Percentiles rank a stretch among this genome's conserved stretches.
Evolutionary conservation across 2,888 invertebrate genomes (phyloP).

Genomic region (Phragmatobia fuliginosa): DNA sequence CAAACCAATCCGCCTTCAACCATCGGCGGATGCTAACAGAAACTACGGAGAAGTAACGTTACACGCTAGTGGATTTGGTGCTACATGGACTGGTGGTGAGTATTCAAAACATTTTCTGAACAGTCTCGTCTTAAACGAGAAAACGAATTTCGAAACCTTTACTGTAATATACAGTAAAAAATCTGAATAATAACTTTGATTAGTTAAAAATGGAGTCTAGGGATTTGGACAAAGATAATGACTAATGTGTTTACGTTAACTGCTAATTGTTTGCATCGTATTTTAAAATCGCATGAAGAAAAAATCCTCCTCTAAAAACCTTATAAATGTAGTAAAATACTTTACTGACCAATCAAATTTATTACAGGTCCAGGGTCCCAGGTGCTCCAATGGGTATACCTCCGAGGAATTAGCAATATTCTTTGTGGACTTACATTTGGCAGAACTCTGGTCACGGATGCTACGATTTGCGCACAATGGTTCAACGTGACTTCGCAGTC

Average conservation of each 20-base stretch:
- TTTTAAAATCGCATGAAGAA: no score
- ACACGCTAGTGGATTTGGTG: constrained; percentile 75
- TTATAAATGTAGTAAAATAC: no score
- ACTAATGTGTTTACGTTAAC: no score
- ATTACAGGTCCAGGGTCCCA: constrained; percentile 60
- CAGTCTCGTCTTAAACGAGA: neutral
- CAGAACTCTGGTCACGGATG: constrained; percentile 57
- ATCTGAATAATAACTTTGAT: no score
- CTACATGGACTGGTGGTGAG: constrained; percentile 73
- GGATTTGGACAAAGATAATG: no score
- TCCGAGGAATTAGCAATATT: constrained; percentile 64
- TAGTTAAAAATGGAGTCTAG: no score
- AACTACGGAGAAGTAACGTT: constrained; percentile 61
- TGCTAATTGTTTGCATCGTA: no score
- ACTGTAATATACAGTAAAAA: no score
- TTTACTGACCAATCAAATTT: neutral
- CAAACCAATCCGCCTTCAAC: constrained; percentile 68
- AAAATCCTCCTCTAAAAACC: no score
- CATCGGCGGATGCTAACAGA: constrained; percentile 60
- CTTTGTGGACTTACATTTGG: constrained; percentile 62
- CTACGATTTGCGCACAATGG: constrained; percentile 72
- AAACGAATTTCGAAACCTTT: no score
- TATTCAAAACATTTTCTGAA: neutral
- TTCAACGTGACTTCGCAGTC: constrained; percentile 80
- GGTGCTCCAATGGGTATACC: constrained; percentile 74